Evolutionary conservation across 2,797 vertebrate genomes (phyloP).

Genomic region (Alauda arvensis): DNA sequence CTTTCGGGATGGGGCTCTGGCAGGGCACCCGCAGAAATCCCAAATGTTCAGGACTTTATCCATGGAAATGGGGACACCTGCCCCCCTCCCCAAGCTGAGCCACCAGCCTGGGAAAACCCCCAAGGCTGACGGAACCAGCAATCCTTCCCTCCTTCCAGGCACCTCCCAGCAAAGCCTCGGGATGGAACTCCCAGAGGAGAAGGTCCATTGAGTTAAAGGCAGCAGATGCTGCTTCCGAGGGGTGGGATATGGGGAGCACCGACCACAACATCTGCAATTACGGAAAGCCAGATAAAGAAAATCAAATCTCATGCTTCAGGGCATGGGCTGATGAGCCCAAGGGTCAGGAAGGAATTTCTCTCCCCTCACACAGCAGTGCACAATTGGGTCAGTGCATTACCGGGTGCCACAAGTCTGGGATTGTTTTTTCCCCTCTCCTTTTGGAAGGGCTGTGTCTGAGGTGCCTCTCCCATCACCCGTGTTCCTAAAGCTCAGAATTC

Average conservation of each 20-base stretch:
- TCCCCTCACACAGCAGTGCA: constrained; percentile 54
- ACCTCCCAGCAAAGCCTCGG: background rate
- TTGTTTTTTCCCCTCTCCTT: background rate
- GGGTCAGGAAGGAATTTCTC: constrained; percentile 58
- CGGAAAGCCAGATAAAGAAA: constrained; percentile 67
- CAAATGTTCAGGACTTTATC: background rate
- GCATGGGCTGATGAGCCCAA: constrained; percentile 43
- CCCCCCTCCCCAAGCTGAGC: background rate
- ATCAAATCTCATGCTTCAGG: constrained; percentile 68
- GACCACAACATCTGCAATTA: constrained; percentile 62
- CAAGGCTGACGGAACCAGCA: background rate
- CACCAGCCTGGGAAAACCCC: background rate
- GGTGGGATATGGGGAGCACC: constrained; percentile 56
- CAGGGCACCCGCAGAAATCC: background rate
- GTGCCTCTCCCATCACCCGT: background rate
- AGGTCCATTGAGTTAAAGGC: constrained; percentile 51
- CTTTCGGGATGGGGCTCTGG: background rate
- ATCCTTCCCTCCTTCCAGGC: background rate
- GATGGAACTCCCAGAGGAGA: constrained; percentile 1
- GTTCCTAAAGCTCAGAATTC: background rate
- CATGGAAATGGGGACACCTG: background rate
- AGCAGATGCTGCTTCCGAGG: constrained; percentile 45
- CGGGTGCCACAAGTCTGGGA: constrained; percentile 1
- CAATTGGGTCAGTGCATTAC: constrained; percentile 47
- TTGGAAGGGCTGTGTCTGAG: background rate